Evolutionary conservation across 2,797 vertebrate genomes (phyloP), one percentile per base, ranked within the genome.

Genomic region (Ctenochaetus hawaiiensis): DNA sequence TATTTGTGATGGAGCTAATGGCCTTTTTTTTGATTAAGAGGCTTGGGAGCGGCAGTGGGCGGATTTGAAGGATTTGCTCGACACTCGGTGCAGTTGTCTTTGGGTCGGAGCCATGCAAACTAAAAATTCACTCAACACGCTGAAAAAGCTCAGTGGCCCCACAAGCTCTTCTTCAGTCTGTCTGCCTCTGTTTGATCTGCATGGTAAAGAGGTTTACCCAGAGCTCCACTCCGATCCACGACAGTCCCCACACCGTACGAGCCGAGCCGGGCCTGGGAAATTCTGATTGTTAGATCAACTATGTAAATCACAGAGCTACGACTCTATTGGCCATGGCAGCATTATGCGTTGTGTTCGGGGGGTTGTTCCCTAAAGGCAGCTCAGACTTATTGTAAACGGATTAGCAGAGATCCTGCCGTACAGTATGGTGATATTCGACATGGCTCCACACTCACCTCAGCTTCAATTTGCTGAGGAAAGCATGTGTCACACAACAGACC

Each of bases 21-120:
- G 83, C 78, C 67, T 91, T 81, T 86, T 81, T 86, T 91, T 91
- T 92, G 89, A 90, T 91, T 74, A 90, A 87, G 87, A 87, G 80
- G 85, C 82, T 88, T 45, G 70, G 82, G 65, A 79, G 61, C 63
- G 20, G 58, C 65, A 75, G 56, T 82, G 51, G 63, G 72, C 75
- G 76, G 89, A 89, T 85, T 30, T 83, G 83, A 84, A 82, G 91
- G 91, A 91, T 91, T 94, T 90, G 74, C 83, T 65, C 44, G 41
- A 56, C 52, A 61, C 78, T 89, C 8, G 34, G 53, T 77, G 76
- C 80, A 65, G 83, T 86, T 87, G 86, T 92, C 88, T 89, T 91
- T 87, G 89, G 91, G 77, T 75, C 37, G 57, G 63, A 75, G 86
- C 90, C 84, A 85, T 64, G 54, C 77, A 64, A 61, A 56, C 58